Base-by-base conservation (phyloP, 1,140 invertebrate genomes). In the Babylonia areolata region DNA sequence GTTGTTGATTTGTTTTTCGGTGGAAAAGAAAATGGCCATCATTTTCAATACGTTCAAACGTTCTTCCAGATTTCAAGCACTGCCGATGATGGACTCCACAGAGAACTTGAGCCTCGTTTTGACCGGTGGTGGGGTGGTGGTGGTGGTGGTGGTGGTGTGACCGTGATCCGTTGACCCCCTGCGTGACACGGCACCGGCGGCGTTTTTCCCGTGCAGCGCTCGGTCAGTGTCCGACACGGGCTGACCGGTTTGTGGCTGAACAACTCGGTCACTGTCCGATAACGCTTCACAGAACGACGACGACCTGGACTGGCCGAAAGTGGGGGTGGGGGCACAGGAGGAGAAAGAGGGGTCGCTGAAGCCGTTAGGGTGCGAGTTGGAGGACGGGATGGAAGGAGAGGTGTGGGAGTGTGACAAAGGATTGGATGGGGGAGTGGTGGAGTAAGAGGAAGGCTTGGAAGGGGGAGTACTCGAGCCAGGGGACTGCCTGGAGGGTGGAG, bases 31-130 rank as follows among this genome's bases (percentile, higher is more conserved):
- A n/a, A n/a, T n/a, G 5, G 42, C 5, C 42, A 15, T 46, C 42
- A 46, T 46, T 46, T 5, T 46, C 42, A 46, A 5, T 46, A 15
- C 15, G 5, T 46, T 15, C 15, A 15, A 46, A 15, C 42, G 42
- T 46, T 80, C n/a, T n/a, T n/a, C n/a, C n/a, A n/a, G n/a, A n/a
- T n/a, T n/a, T n/a, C 46, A 80, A 20, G n/a, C 46, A 11, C 84
- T 86, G 33, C 85, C 87, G 28, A 90, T 88, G 35, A 90, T 87
- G 40, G 89, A 88, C 39, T 86, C 89, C n/a, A 90, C 87, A 1
- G 89, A 90, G 73, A 90, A 90, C 54, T 90, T 90, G 17, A 90
- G 80, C 40, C 39, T 58, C 20, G 84, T 42, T 17, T 71, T 28
- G 23, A 78, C 81, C 20, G 79, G 33, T 54, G n/a, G n/a, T n/a